Evolutionary conservation across 2,888 invertebrate species (phyloP).

Genomic region (Altica lythri): DNA sequence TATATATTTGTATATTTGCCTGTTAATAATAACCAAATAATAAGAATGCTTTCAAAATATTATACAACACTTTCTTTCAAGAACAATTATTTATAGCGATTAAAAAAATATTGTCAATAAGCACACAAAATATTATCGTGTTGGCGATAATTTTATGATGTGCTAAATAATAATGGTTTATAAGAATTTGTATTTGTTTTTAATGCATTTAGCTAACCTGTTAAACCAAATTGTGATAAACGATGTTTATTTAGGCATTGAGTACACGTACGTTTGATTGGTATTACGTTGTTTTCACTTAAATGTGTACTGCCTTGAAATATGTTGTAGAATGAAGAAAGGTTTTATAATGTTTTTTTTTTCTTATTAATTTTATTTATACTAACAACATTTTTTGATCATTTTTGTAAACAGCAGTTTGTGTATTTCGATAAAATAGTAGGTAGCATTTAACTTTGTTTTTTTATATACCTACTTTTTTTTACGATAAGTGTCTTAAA

Average conservation of each 20-base stretch:
- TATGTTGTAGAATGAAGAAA: too few species aligned
- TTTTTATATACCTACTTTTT: too few species aligned
- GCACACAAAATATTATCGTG: constrained; percentile 1
- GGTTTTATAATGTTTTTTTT: too few species aligned
- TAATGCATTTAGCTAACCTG: constrained; percentile 2
- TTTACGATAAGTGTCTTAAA: too few species aligned
- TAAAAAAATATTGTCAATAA: neutral
- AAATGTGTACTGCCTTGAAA: too few species aligned
- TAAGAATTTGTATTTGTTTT: constrained; percentile 5
- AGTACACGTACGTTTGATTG: too few species aligned
- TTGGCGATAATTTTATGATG: constrained; percentile 17
- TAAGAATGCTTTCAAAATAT: neutral
- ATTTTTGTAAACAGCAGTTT: too few species aligned
- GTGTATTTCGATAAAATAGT: too few species aligned
- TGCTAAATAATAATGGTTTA: constrained; percentile 1
- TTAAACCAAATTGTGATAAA: neutral
- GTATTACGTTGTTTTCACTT: too few species aligned
- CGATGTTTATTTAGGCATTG: neutral
- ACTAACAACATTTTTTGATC: too few species aligned
- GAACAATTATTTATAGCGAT: neutral
- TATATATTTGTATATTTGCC: neutral
- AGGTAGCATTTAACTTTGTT: too few species aligned
- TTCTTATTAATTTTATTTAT: too few species aligned
- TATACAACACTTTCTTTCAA: neutral
- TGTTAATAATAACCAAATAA: neutral